Evolutionary conservation across 1,140 invertebrate genomes (phyloP).

Genomic region (Doryteuthis pealeii): DNA sequence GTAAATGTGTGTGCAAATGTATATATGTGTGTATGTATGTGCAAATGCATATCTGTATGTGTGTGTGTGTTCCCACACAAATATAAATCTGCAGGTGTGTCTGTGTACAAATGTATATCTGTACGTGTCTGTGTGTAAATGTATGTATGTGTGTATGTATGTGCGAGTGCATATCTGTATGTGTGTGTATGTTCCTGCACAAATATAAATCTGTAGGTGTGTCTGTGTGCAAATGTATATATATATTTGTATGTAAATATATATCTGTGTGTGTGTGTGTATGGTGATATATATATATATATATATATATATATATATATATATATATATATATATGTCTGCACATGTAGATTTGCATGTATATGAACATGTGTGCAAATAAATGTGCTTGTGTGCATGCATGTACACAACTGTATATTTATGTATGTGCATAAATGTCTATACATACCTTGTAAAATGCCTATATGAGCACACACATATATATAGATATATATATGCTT

Average conservation of each 20-base stretch:
- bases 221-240: too few species aligned
- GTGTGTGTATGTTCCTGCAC: not conserved
- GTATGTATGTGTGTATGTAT: not conserved
- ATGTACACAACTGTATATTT: too few species aligned
- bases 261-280: not conserved
- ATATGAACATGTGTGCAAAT: not conserved
- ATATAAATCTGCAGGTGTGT: not conserved
- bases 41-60: not conserved
- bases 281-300: not conserved
- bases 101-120: not conserved
- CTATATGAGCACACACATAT: not conserved
- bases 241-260: too few species aligned
- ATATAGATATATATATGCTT: not conserved
- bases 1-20: not conserved
- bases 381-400: not conserved
- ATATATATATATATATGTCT: not conserved
- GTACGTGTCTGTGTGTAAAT: not conserved
- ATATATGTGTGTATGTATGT: not conserved
- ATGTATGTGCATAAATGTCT: too few species aligned
- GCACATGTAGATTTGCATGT: not conserved
- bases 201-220: not conserved
- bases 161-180: not conserved
- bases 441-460: not conserved
- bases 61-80: not conserved
- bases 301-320: too few species aligned